Percentiles rank a stretch among this genome's conserved stretches.
These are phyloP conservation scores for Penaeus monodon DNA, from an alignment of 2,888 invertebrate genomes.

Conservation along the genomic window DNA sequence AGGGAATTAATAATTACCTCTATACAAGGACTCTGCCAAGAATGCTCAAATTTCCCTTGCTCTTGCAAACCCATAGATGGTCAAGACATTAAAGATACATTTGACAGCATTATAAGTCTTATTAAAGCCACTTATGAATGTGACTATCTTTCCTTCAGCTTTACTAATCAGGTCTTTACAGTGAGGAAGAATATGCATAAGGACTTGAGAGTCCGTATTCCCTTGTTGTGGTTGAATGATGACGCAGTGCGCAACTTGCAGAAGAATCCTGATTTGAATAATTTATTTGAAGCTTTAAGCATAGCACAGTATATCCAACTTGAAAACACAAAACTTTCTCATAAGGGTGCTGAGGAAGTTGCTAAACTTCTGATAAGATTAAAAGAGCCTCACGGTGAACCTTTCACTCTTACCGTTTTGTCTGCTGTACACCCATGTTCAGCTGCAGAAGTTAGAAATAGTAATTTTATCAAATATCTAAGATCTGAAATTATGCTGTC, in stretches of 20 bases:
- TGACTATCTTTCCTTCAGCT: conserved; percentile 37
- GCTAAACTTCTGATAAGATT: neutral
- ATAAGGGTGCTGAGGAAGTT: neutral
- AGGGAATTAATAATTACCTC: conserved; percentile 37
- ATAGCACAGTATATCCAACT: conserved; percentile 20
- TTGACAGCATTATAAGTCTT: conserved; percentile 15
- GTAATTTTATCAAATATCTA: neutral
- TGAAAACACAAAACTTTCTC: neutral
- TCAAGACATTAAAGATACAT: neutral
- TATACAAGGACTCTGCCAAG: neutral
- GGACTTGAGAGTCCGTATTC: conserved; percentile 33
- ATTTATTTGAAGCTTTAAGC: neutral
- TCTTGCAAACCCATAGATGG: neutral
- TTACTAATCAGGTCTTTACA: neutral
- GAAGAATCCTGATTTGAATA: neutral
- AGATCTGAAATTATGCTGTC: neutral
- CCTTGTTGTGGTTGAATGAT: conserved; percentile 18
- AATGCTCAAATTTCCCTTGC: conserved; percentile 19
- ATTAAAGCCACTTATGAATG: conserved; percentile 5
- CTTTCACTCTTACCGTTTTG: conserved; percentile 15
- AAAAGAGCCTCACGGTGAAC: neutral
- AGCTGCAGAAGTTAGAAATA: conserved; percentile 11
- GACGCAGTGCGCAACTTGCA: neutral
- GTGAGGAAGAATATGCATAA: conserved; percentile 34
- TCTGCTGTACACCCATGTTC: neutral